Conservation (phyloP, 2,113 vertebrate species). For the Hippocampus barbouri region DNA sequence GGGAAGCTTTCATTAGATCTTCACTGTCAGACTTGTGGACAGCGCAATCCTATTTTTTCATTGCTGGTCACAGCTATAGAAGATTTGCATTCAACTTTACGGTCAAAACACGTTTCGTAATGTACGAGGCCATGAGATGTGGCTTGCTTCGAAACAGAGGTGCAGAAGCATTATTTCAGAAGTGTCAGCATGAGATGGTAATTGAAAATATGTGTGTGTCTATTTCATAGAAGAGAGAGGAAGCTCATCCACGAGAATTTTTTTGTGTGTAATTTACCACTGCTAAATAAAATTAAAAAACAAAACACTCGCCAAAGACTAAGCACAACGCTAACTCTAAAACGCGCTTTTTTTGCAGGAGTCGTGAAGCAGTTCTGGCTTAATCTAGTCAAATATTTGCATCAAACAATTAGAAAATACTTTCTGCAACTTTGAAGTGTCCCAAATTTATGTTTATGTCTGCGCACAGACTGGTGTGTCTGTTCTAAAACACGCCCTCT, state of each 20-base stretch:
- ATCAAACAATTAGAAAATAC: background rate
- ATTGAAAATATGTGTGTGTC: no score
- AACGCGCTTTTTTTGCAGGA: background rate
- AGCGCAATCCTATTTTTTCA: background rate
- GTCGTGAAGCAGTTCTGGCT: background rate
- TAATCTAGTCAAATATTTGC: background rate
- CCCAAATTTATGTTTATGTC: conserved; percentile 5
- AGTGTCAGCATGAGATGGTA: no score
- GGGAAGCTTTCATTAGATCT: conserved; percentile 13
- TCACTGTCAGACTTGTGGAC: conserved; percentile 15
- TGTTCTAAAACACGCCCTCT: conserved; percentile 5
- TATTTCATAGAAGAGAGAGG: no score
- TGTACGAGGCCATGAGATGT: no score
- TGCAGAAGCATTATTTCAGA: no score
- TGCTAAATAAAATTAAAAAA: no score
- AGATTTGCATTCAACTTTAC: no score
- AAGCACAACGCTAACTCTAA: no score
- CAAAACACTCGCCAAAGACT: background rate
- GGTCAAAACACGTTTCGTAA: no score
- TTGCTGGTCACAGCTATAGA: background rate
- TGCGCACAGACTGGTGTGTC: conserved; percentile 2
- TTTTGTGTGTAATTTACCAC: no score
- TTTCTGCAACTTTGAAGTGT: conserved; percentile 3
- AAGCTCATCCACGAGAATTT: no score
- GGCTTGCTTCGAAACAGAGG: no score